These are phyloP conservation scores for Philotrypesis tridentata DNA, from an alignment of 1,140 invertebrate species.

Conservation along the genomic window DNA sequence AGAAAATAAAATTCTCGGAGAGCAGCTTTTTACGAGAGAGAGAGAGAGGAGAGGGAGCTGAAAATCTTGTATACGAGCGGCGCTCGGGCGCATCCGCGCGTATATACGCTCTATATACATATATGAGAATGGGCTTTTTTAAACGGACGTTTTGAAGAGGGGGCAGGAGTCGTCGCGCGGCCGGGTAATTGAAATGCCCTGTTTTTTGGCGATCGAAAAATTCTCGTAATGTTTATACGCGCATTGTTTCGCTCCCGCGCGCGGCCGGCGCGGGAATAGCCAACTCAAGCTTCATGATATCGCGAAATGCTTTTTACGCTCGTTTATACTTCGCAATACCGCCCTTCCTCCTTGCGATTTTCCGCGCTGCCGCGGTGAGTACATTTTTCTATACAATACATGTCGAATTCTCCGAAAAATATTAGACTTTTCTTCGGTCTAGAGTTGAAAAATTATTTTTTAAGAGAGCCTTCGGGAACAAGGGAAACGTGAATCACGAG, in stretches of 20 bases:
- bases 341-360: no score
- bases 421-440: no score
- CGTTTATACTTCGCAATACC: no score
- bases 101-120: no score
- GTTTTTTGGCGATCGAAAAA: not conserved
- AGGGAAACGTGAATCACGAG: no score
- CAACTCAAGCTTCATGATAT: not conserved
- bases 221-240: not conserved
- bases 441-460: no score
- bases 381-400: no score
- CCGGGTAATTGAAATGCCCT: not conserved
- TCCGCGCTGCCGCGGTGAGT: no score
- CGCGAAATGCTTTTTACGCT: not conserved
- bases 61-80: not conserved
- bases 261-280: not conserved
- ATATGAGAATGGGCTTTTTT: not conserved
- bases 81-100: no score
- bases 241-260: not conserved
- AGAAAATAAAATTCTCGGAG: slow-evolving; percentile 30
- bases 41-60: no score
- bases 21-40: not conserved
- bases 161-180: not conserved
- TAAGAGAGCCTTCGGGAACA: no score
- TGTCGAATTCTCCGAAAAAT: no score
- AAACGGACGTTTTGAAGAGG: not conserved